Evolutionary conservation across 2,888 invertebrate genomes (phyloP).

Genomic region (Trachelus stipa): DNA sequence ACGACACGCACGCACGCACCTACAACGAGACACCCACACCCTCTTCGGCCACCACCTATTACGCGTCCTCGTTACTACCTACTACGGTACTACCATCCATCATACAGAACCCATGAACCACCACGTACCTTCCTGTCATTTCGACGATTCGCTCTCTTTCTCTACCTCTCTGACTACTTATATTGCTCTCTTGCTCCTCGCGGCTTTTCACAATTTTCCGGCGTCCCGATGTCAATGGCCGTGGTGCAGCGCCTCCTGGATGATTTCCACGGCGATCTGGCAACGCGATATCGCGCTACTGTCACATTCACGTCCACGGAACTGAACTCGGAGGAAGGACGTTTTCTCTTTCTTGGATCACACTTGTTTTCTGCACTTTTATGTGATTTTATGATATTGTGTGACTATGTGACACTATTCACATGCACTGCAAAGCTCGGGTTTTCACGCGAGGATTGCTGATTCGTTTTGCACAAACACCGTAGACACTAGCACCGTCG

Average conservation of each 20-base stretch:
- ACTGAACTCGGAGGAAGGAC: neutral
- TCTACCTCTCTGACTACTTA: no score
- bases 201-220: neutral
- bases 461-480: neutral
- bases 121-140: neutral
- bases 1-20: neutral
- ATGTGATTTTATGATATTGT: neutral
- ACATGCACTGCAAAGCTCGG: neutral
- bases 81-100: neutral
- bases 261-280: neutral
- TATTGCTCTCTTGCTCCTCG: neutral
- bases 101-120: neutral
- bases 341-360: neutral
- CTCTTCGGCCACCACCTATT: neutral
- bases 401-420: neutral
- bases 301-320: neutral
- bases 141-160: neutral
- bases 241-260: neutral
- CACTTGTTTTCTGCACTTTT: neutral
- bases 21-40: neutral
- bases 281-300: neutral
- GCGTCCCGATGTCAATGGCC: neutral
- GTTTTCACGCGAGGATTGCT: neutral
- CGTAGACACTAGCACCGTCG: neutral
- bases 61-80: neutral